phyloP scores from a whole-genome alignment of 2,113 vertebrate species.

The Scomber scombrus region DNA sequence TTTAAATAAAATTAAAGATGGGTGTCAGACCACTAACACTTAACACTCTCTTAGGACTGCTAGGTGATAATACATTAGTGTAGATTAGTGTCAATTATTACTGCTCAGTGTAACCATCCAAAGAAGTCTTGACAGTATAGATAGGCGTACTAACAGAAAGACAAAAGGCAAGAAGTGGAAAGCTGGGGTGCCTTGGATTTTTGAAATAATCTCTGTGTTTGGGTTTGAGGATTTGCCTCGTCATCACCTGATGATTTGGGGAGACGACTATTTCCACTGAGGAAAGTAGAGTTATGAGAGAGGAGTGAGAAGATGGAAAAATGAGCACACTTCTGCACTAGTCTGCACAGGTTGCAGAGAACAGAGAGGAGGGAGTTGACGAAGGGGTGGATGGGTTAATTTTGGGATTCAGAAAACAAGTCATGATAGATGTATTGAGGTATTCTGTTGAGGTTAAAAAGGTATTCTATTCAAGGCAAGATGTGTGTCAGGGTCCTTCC shows the following conservation, averaged over 20 bases:
- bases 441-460: not conserved
- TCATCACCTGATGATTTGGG: conserved; percentile 63
- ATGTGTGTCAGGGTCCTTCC: not conserved
- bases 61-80: not conserved
- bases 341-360: conserved; percentile 43
- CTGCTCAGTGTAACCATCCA: too few relatives aligned
- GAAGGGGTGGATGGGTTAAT: conserved; percentile 9
- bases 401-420: not conserved
- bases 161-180: conserved; percentile 27
- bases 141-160: conserved; percentile 1
- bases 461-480: not conserved
- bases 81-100: too few relatives aligned
- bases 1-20: not conserved
- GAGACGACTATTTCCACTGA: conserved; percentile 70
- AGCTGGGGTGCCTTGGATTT: conserved; percentile 33
- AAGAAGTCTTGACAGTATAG: too few relatives aligned
- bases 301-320: conserved; percentile 72
- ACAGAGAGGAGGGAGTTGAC: not conserved
- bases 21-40: too few relatives aligned
- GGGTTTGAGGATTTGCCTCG: conserved; percentile 33
- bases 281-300: conserved; percentile 36
- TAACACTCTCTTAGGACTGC: too few relatives aligned
- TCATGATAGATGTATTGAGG: conserved; percentile 3
- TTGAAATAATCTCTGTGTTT: conserved; percentile 42
- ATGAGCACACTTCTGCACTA: conserved; percentile 34